Base-by-base conservation (phyloP, 2,797 vertebrate species). In the Menidia menidia region DNA sequence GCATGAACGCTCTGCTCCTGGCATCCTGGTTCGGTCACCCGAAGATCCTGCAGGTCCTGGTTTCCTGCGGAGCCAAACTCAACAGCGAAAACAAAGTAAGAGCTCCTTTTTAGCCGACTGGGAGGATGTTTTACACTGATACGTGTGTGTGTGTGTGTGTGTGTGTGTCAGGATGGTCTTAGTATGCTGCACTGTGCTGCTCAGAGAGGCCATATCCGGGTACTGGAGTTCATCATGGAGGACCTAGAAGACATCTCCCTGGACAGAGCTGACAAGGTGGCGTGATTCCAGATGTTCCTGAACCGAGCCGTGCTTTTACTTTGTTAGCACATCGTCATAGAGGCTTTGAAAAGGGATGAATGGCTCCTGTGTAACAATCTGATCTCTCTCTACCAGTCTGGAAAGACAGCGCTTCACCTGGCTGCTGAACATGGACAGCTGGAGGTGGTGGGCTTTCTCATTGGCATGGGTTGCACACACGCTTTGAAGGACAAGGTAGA, bases 1-100 rank as follows among this genome's bases (percentile, higher is more conserved):
- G 97, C 43, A 98, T 98, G 97, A 98, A 93, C 0, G 93, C 96
- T 0, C 88, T 97, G 64, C 95, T 98, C 19, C 88, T 98, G 64
- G 95, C 96, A 0, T 94, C 96, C 64, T 98, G 97, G 97, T 98
- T 98, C 0, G 96, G 96, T 58, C 96, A 97, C 78, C 92, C 96
- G 2, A 91, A 58, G 2, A 60, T 97, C 77, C 87, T 98, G 58
- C 96, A 97, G 92, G 88, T 96, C 25, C 92, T 98, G 0, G 93
- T 98, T 61, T 95, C 93, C 10, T 91, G 94, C 2, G 97, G 97
- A 68, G 96, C 97, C 25, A 96, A 95, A 85, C 85, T 94, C 66
- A 95, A 84, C 86, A 90, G 82, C 89, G 90, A 94, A 81, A 96
- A 96, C 82, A 96, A 95, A 93, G 97, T 97, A 87, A 80, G 87